Evolutionary conservation across 2,888 invertebrate genomes (phyloP).

Genomic region (Tanypteryx hageni): DNA sequence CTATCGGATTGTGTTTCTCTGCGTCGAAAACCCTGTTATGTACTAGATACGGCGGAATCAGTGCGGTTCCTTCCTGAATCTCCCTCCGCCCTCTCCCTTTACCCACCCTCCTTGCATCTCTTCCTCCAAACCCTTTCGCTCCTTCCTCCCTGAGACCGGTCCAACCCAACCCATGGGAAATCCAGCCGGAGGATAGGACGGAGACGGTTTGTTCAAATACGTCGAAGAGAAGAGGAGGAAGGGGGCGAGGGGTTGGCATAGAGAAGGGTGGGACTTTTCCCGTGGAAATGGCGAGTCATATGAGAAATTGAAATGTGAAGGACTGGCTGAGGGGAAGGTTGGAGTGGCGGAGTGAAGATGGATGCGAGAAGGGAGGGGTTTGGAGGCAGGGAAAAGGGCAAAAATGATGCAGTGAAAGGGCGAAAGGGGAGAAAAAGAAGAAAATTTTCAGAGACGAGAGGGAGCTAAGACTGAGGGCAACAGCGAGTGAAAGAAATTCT

Average conservation of each 20-base stretch:
- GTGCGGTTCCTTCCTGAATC: not conserved
- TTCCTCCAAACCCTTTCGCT: not conserved
- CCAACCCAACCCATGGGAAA: not conserved
- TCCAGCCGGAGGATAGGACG: not conserved
- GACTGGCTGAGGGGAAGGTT: not conserved
- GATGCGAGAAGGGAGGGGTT: no score
- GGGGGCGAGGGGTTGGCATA: not conserved
- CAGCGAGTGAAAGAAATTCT: not conserved
- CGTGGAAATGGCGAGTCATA: not conserved
- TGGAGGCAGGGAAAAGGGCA: not conserved
- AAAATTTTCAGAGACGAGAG: not conserved
- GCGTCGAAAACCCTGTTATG: not conserved
- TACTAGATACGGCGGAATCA: not conserved
- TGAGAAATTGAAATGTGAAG: not conserved
- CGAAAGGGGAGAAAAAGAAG: not conserved
- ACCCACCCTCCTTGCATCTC: not conserved
- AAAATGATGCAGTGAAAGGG: not conserved
- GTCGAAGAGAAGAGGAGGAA: not conserved
- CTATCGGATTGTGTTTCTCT: constrained; percentile 46
- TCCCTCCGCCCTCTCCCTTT: not conserved
- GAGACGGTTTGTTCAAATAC: not conserved
- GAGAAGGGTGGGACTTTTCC: not conserved
- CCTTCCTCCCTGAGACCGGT: not conserved
- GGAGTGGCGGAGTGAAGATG: not conserved
- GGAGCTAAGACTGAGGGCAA: not conserved